Evolutionary conservation across 1,140 invertebrate genomes (phyloP).

Genomic region (Bombus picipes): DNA sequence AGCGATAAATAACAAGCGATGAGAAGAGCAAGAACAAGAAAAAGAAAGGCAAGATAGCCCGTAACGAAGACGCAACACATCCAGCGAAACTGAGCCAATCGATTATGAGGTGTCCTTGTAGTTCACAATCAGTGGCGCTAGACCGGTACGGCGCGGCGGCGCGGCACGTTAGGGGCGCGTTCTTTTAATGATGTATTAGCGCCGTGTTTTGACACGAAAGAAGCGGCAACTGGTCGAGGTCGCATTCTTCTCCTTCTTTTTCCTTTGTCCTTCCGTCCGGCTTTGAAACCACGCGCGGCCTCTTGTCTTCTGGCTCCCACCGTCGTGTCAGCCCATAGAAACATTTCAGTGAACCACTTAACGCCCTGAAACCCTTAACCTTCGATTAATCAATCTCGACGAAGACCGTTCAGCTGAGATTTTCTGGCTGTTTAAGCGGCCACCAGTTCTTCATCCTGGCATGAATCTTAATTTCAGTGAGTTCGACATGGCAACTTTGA

Average conservation of each 20-base stretch:
- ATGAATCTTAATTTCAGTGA: constrained; percentile 15
- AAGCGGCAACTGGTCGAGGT: constrained; percentile 65
- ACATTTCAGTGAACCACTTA: constrained; percentile 68
- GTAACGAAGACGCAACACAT: not conserved
- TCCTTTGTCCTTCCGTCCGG: constrained; percentile 56
- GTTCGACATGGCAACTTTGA: not conserved
- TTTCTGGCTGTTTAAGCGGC: constrained; percentile 29
- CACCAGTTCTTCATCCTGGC: constrained; percentile 12
- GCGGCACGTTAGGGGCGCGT: constrained; percentile 52
- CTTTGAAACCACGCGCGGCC: constrained; percentile 55
- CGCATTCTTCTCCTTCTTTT: constrained; percentile 61
- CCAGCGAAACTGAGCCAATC: constrained; percentile 60
- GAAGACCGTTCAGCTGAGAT: constrained; percentile 58
- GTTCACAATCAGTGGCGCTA: constrained; percentile 40
- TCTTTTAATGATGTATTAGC: constrained; percentile 74
- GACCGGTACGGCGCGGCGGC: constrained; percentile 4
- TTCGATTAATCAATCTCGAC: constrained; percentile 68
- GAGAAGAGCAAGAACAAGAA: not conserved
- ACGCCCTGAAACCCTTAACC: constrained; percentile 64
- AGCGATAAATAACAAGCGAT: constrained; percentile 33
- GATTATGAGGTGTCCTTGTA: constrained; percentile 64
- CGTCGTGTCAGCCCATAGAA: constrained; percentile 55
- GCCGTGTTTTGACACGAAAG: constrained; percentile 73
- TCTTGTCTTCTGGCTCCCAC: constrained; percentile 8
- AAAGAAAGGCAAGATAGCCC: not conserved